Base-by-base conservation (phyloP, 2,888 invertebrate species). In the Pyrrhia umbra region DNA sequence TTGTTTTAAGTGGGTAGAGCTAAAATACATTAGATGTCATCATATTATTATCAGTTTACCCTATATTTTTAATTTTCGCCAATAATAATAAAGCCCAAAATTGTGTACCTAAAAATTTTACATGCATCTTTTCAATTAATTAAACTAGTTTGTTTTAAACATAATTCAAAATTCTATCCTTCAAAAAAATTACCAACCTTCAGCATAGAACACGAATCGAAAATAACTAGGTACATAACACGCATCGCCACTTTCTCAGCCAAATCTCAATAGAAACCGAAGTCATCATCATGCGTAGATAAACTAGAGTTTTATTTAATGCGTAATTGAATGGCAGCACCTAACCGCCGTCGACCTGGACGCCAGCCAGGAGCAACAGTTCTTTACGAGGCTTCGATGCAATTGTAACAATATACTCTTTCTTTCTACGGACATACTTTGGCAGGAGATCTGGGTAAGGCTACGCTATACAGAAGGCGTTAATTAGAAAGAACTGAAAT, bases 301-400 rank as follows among this genome's bases (percentile, higher is more conserved):
- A 69, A 67, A 67, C 37, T 59, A 49, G 34, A 50, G 45, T 70
- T 67, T 60, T 74, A 68, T 80, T 62, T 72, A 77, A 82, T 70
- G 68, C 61, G 62, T 82, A 82, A 84, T 83, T 81, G 81, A 83
- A 81, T 75, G 70, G 63, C 73, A 76, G 56, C 67, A 76, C 75
- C 66, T 58, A 60, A 51, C 46, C 49, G 34, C 15, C 51, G 56
- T 15, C 40, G 54, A 15, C 27, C 84, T 85, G 85, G 85, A 78
- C 57, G 46, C 39, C 15, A 21, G 85, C 85, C 85, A 85, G 79
- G 75, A 78, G 85, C 85, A 85, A 84, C 85, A 85, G 85, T 80
- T 84, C 71, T 76, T 69, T 79, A 79, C 64, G 71, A 70, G 73
- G 45, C 69, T 60, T 67, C 77, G 69, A 69, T 80, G 79, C 78